Conservation (phyloP, 37 sponge, comb jelly and placozoan genomes). For the Diacarnus erythraeanus region DNA sequence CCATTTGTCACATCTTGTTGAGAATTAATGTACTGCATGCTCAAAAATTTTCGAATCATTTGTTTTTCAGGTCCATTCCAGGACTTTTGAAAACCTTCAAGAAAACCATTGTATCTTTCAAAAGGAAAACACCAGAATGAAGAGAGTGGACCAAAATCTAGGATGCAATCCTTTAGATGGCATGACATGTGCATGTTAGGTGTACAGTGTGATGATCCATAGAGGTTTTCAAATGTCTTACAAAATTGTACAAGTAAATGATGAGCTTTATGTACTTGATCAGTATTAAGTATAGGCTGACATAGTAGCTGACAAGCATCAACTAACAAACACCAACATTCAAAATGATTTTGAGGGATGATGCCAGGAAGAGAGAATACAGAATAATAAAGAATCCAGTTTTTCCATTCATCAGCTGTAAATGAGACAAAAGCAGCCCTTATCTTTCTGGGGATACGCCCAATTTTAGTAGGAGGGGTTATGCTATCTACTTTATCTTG, state of each 20-base stretch:
- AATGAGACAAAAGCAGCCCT: slow-evolving; percentile 16
- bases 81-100: slow-evolving; percentile 2
- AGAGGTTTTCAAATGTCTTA: slow-evolving; percentile 21
- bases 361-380: slow-evolving; percentile 10
- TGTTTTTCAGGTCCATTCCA: slow-evolving; percentile 30
- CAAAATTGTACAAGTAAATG: slow-evolving; percentile 21
- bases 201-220: slow-evolving; percentile 10
- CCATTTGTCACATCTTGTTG: neutral
- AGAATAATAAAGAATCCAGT: slow-evolving; percentile 37
- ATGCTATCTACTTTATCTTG: slow-evolving; percentile 22
- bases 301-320: slow-evolving; percentile 11
- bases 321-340: slow-evolving; percentile 44
- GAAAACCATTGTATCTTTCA: slow-evolving; percentile 59
- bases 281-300: neutral
- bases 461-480: slow-evolving; percentile 5
- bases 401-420: slow-evolving; percentile 57
- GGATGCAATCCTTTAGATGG: slow-evolving; percentile 33
- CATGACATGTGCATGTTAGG: slow-evolving; percentile 32
- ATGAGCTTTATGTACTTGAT: slow-evolving; percentile 18
- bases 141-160: slow-evolving; percentile 47
- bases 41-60: slow-evolving; percentile 21
- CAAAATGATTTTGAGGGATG: slow-evolving; percentile 1
- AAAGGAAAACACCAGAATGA: slow-evolving; percentile 55
- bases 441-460: slow-evolving; percentile 38
- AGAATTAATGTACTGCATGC: neutral